Base-by-base conservation (phyloP, 2,797 vertebrate species). In the Thripadectes ignobilis region DNA sequence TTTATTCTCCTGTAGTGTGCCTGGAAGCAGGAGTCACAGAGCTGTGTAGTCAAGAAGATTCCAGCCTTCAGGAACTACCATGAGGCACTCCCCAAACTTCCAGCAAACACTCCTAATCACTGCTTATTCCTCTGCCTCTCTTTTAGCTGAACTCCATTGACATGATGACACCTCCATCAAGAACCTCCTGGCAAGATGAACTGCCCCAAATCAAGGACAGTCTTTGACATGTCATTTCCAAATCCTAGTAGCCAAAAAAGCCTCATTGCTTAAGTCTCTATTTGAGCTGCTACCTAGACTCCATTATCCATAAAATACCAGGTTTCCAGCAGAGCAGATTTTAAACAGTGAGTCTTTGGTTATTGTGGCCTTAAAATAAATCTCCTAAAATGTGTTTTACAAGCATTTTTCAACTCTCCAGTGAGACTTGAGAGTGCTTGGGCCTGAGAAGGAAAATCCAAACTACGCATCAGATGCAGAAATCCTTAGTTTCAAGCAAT, bases 331-430 rank as follows among this genome's bases (percentile, higher is more conserved):
- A 66, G 49, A 65, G 68, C 17, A 68, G 11, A 59, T 88, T 81
- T 92, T 57, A 83, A 92, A 74, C 5, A 57, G 22, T n/a, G 71
- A 85, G 48, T 20, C 36, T 80, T 69, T 59, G 30, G 67, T 74
- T 72, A 58, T 22, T 84, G 62, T 6, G 88, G 61, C 39, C 77
- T 36, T 74, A 74, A 89, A 88, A 77, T 39, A 59, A 43, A 74
- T 34, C 48, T 61, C 89, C 66, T 71, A 29, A 71, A 89, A 61
- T 8, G 15, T 12, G 10, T 55, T 94, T 94, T 84, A 88, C 45
- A 48, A 75, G 76, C 39, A 52, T 84, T 94, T 81, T 91, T 78
- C 73, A 78, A 26, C 61, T 94, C 86, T 67, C 77, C 61, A 22
- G 66, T 81, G 89, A 74, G 22, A 83, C 73, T 7, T 88, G 41